Evolutionary conservation across 1,140 invertebrate species (phyloP), one percentile per base, ranked within the genome.

Genomic region (Trachelipus rathkii): DNA sequence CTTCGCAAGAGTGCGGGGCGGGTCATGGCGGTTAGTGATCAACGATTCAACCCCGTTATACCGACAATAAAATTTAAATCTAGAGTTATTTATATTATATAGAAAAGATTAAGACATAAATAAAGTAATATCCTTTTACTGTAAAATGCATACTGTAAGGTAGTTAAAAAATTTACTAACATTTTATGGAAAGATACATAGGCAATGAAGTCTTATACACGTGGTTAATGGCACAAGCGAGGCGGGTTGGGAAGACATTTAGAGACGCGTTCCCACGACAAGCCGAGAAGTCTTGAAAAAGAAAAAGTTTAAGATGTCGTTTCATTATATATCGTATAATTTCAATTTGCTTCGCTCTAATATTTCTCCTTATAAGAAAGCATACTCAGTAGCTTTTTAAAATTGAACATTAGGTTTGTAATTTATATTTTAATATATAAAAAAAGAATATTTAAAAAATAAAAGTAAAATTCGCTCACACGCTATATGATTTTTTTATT

Each of bases 401-500:
- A 60, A 60, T 60, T 60, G 19, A 15, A 60, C 50, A 60, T 19
- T 60, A 60, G 8, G 33, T 33, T 33, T 33, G 33, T 33, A 33
- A 33, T 33, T 33, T 33, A 33, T 33, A 33, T 33, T 33, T 33
- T 33, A 33, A 33, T 3, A 33, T 3, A 33, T 3, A 33, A 33
- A 33, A 33, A 33, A 33, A 33, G 33, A 3, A 33, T 33, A 33
- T 33, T 4, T 19, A 4, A 60, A 60, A 60, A 60, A 60, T 15
- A 60, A 60, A 60, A 60, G 50, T 60, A 60, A 60, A n/a, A 60
- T 60, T 13, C 50, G 11, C 19, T 60, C 50, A 60, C 50, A 60
- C 50, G 50, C 50, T 60, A 60, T 60, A 60, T 15, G 19, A 60
- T 19, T 8, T 60, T 19, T 15, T 60, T 4, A 33, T 33, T 33